Base-by-base conservation (phyloP, 2,113 vertebrate species). In the Kryptolebias marmoratus region DNA sequence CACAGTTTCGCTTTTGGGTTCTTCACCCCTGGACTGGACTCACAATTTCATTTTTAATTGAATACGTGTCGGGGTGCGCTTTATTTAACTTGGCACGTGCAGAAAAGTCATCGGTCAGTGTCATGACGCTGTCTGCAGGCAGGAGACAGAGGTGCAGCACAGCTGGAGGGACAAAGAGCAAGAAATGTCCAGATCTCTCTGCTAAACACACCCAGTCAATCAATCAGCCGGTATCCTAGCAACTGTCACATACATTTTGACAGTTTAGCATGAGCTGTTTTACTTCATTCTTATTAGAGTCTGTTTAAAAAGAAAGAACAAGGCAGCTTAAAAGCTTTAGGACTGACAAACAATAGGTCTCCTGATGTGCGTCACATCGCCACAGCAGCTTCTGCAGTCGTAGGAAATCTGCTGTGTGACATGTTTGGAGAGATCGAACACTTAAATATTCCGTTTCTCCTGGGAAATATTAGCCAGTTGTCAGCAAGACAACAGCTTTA, bases 1-100 rank as follows among this genome's bases (percentile, higher is more conserved):
- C 22, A 44, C 27, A 57, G 36, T 74, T 80, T 58, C 74, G 68
- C 59, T 64, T 75, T 81, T 53, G 36, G 54, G 42, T 59, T 58
- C 77, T 73, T 62, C 2, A 16, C 48, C 28, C 15, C 31, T 44
- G 77, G 39, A 73, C 45, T 47, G 62, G 57, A 48, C 4, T 2
- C 48, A 27, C 7, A 52, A 15, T 63, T 53, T 84, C 71, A 67
- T 32, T 64, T 88, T 81, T 73, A 88, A 82, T 83, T 84, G 69
- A 64, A 69, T 75, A 45, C 66, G 77, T 73, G 83, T 80, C 80
- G 63, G 59, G 1, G 32, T 68, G 52, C 13, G 68, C 81, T 75
- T 81, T 49, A 62, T 75, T 80, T 73, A 55, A 78, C 64, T 45
- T 75, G 79, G 82, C 72, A 73, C 58, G 50, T 30, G 69, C 9